phyloP scores from a whole-genome alignment of 2,113 vertebrate species.

The Pithys albifrons region DNA sequence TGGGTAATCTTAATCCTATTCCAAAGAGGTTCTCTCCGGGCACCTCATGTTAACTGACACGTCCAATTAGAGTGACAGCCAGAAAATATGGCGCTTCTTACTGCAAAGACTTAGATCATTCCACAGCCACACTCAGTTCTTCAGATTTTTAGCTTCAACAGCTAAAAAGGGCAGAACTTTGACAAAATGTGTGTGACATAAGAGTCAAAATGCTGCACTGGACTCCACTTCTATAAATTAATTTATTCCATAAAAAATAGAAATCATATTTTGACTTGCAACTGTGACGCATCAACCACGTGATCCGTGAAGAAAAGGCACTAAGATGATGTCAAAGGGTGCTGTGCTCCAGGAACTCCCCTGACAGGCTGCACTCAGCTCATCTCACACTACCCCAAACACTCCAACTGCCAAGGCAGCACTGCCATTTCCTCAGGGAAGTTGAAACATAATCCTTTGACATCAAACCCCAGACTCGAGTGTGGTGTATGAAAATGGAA shows the following conservation, averaged over 20 bases:
- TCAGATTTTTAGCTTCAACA: background rate
- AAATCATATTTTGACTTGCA: background rate
- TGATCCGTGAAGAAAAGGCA: background rate
- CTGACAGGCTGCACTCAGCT: background rate
- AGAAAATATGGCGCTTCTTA: slow-evolving; percentile 74
- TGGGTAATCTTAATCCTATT: slow-evolving; percentile 77
- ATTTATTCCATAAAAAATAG: background rate
- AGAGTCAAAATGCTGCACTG: background rate
- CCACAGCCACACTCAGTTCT: background rate
- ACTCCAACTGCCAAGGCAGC: background rate
- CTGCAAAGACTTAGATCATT: background rate
- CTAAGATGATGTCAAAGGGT: background rate
- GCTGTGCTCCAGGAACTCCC: background rate
- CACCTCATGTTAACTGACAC: slow-evolving; percentile 83
- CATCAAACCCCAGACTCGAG: background rate
- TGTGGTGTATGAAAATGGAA: background rate
- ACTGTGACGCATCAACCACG: background rate
- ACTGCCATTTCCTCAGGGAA: background rate
- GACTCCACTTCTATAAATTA: background rate
- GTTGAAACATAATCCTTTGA: background rate
- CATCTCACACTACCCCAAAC: background rate
- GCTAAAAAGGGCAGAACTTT: background rate
- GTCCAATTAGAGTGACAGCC: slow-evolving; percentile 76
- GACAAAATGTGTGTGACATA: background rate
- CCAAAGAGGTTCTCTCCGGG: slow-evolving; percentile 70